Evolutionary conservation across 2,797 vertebrate genomes (phyloP), one percentile per base, ranked within the genome.

Genomic region (Kryptopterus vitreolus): DNA sequence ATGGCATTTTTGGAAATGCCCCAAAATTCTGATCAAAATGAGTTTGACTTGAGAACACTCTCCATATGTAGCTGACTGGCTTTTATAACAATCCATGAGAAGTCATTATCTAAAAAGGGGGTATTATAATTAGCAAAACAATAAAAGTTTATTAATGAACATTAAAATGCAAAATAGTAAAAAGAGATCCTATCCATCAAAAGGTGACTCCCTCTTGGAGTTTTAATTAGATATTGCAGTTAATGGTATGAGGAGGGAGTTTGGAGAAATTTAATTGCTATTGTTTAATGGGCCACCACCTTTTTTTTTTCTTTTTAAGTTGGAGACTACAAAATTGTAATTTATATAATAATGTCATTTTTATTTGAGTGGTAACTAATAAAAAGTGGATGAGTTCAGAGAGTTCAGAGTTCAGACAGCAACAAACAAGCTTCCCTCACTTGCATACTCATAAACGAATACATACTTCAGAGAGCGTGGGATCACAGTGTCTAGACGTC

Each of bases 111-210:
- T 91, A 95, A 96, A 95, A 96, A 94, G 92, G 92, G 94, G 95
- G 93, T 93, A 93, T 96, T 96, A 95, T 97, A 96, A 97, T 98
- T 97, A 97, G 96, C 95, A 95, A 95, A 98, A 97, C 95, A 96
- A 98, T 99, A 97, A 98, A 98, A 97, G 95, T 97, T 97, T 98
- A 99, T 97, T 98, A 97, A 97, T 97, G 95, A 96, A 96, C 96
- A 97, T 98, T 98, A 98, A 98, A 98, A 96, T 96, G 95, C 93
- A 93, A 96, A 97, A 96, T 91, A 95, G 95, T 94, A 93, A 94
- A 94, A 95, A 95, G 93, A 94, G 94, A 94, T 93, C 88, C 95
- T 93, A 96, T 96, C 95, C 96, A 94, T 96, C 95, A 96, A 94
- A 93, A 93, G 95, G 92, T 92, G 92, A 96, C 97, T 98, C 97